Percentiles rank a stretch among this genome's conserved stretches.
Evolutionary conservation across 2,888 invertebrate species (phyloP).

Genomic region (Adelphocoris suturalis): DNA sequence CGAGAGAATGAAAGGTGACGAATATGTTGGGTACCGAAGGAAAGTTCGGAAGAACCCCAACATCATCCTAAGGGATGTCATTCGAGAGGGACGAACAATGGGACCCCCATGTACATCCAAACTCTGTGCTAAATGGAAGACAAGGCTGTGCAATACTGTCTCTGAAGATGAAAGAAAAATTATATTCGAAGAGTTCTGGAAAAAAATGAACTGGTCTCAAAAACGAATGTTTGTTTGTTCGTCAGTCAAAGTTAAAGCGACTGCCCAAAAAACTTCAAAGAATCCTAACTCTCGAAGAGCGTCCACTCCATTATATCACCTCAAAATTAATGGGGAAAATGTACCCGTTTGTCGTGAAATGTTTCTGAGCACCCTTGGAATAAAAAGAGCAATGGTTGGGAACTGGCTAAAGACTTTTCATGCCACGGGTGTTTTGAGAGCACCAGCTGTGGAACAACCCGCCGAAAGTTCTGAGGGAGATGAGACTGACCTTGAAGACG

Average conservation of each 20-base stretch:
- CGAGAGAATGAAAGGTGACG: conserved; percentile 36
- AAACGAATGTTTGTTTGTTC: conserved; percentile 40
- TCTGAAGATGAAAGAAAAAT: conserved; percentile 11
- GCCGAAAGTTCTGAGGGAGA: not conserved
- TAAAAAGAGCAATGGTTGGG: not conserved
- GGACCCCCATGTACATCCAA: conserved; percentile 38
- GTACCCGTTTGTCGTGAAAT: conserved; percentile 30
- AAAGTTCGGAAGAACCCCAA: conserved; percentile 21
- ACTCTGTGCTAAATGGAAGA: conserved; percentile 46
- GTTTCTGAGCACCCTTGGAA: conserved; percentile 24
- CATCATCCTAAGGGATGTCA: conserved; percentile 40
- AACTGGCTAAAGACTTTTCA: conserved; percentile 31
- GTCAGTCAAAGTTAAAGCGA: not conserved
- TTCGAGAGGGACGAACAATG: not conserved
- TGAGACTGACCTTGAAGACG: not conserved
- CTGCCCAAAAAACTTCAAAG: not conserved
- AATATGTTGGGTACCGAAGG: conserved; percentile 35
- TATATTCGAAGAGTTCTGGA: conserved; percentile 39
- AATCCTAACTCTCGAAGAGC: not conserved
- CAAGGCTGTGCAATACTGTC: not conserved
- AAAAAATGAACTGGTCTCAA: conserved; percentile 7
- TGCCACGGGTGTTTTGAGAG: too few species aligned
- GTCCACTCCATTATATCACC: not conserved
- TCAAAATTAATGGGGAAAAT: not conserved
- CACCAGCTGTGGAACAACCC: not conserved